Conservation (phyloP, 92 coral and sea anemone genomes). For the Anthopleura xanthogrammica region DNA sequence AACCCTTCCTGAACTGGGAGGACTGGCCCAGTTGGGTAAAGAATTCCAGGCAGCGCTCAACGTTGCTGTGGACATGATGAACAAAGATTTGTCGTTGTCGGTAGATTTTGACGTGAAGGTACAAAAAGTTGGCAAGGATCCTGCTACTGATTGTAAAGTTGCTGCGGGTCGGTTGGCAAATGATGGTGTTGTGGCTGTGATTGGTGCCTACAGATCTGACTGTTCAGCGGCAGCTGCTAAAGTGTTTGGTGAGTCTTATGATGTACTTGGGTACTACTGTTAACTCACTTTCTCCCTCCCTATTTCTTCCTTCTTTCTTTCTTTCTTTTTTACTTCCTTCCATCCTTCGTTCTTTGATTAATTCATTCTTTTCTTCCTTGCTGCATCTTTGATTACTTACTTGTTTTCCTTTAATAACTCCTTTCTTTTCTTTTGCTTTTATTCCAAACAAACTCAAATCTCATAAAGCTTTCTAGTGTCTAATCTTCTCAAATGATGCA, state of each 20-base stretch:
- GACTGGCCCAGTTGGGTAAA: constrained; percentile 83
- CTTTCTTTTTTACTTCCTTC: background rate
- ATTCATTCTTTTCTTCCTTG: background rate
- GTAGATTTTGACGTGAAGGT: constrained; percentile 88
- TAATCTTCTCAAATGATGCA: background rate
- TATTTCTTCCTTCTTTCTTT: background rate
- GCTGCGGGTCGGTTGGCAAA: constrained; percentile 86
- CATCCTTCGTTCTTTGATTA: background rate
- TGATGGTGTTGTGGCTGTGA: constrained; percentile 91
- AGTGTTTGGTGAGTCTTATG: constrained; percentile 64
- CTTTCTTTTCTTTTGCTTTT: background rate
- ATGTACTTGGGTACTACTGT: background rate
- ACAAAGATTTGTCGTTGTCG: constrained; percentile 79
- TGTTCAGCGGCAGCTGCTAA: constrained; percentile 88
- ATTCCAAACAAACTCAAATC: too few relatives aligned
- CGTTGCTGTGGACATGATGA: constrained; percentile 94
- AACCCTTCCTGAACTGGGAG: constrained; percentile 81
- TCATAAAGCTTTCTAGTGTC: background rate
- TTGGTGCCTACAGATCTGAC: constrained; percentile 91
- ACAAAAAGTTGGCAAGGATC: constrained; percentile 78
- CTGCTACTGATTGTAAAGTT: constrained; percentile 68
- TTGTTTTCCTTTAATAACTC: background rate
- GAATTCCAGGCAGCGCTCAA: constrained; percentile 84
- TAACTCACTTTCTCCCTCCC: background rate
- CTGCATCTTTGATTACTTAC: background rate